phyloP scores from a whole-genome alignment of 2,888 invertebrate species.

The Lutraria lutraria region DNA sequence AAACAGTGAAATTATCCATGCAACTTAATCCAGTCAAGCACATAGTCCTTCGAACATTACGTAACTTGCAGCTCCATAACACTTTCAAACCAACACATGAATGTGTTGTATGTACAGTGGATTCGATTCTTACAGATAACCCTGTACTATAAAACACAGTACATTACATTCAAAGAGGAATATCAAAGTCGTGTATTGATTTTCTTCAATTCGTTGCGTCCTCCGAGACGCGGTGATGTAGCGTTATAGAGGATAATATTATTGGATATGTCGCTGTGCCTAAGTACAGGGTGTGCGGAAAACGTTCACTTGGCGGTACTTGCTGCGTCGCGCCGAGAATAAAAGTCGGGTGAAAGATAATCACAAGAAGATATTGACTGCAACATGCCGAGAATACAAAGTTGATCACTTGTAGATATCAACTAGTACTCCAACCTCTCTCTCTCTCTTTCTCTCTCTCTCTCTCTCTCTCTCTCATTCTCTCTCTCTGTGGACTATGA shows the following conservation, averaged over 20 bases:
- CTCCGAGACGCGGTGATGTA: constrained; percentile 39
- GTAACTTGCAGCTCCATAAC: background rate
- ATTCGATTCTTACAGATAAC: background rate
- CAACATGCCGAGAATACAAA: too few relatives aligned
- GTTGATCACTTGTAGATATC: too few relatives aligned
- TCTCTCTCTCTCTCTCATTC: too few relatives aligned
- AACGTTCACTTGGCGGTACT: background rate
- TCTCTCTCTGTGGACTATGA: too few relatives aligned
- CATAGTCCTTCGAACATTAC: background rate
- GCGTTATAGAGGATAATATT: constrained; percentile 24
- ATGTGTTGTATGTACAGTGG: background rate
- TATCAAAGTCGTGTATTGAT: constrained; percentile 23
- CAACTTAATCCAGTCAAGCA: background rate
- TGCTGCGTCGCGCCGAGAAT: too few relatives aligned
- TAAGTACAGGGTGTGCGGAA: background rate
- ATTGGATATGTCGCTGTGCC: constrained; percentile 37
- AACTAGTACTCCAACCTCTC: too few relatives aligned
- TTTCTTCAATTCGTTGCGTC: background rate
- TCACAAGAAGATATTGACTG: too few relatives aligned
- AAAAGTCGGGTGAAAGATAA: too few relatives aligned
- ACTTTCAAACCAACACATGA: background rate
- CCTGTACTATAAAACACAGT: background rate
- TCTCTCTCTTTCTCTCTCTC: too few relatives aligned
- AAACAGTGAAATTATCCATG: background rate
- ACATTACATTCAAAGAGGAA: background rate